Percentiles rank a stretch among this genome's conserved stretches.
Conservation (phyloP, 2,113 vertebrate genomes). For the Chaetodon trifascialis region DNA sequence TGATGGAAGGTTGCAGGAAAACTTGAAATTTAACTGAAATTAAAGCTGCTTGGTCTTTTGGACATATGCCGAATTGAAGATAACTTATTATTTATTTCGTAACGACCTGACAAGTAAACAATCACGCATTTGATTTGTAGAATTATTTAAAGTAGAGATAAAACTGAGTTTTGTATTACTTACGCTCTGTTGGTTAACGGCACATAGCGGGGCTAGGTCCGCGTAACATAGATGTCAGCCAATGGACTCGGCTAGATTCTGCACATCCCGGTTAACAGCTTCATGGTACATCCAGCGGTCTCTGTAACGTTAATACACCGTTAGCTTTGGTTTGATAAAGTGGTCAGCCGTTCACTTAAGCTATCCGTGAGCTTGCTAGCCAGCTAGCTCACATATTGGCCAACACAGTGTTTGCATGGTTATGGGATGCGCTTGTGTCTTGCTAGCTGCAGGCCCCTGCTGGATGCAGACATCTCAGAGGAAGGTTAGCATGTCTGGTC, state of each 20-base stretch:
- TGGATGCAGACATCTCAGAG: conserved; percentile 14
- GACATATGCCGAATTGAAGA: conserved; percentile 15
- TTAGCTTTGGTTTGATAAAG: background rate
- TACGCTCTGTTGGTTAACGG: background rate
- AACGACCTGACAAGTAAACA: rapidly evolving
- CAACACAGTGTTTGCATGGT: background rate
- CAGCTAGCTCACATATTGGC: conserved; percentile 2
- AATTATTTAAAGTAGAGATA: too few relatives aligned
- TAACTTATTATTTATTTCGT: rapidly evolving
- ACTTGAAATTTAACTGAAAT: background rate
- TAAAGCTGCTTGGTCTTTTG: background rate
- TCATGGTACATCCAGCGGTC: background rate
- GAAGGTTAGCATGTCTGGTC: background rate
- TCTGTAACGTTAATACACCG: background rate
- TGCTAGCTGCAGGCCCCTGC: conserved; percentile 61
- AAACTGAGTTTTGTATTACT: background rate
- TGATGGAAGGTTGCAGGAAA: background rate
- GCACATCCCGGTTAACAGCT: conserved; percentile 18
- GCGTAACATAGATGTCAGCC: conserved; percentile 35
- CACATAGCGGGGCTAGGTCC: conserved; percentile 28
- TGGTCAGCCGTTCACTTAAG: background rate
- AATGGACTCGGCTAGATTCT: conserved; percentile 26
- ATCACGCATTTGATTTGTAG: background rate
- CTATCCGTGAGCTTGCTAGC: background rate
- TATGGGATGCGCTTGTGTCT: background rate